Conservation (phyloP, 2,888 invertebrate species). For the Drosophila emarginata region DNA sequence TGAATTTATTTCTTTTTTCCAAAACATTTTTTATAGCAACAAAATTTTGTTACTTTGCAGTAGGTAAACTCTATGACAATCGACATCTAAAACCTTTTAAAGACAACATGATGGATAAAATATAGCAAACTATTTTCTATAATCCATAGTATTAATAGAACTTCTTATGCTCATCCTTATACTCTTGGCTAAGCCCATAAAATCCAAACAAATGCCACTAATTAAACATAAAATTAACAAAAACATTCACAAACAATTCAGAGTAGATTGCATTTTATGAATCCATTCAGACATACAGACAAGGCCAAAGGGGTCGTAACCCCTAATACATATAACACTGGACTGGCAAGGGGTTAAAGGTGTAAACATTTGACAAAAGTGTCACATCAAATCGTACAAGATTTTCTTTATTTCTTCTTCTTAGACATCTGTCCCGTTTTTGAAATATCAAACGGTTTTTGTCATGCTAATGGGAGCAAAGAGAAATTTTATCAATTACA, state of each 20-base stretch:
- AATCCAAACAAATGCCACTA: constrained; percentile 66
- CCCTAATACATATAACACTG: constrained; percentile 52
- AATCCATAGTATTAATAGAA: not conserved
- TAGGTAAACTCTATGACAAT: not conserved
- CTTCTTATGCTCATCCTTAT: constrained; percentile 7
- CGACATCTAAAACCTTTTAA: not conserved
- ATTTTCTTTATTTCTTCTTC: constrained; percentile 43
- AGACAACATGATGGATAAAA: not conserved
- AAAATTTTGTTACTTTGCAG: no score
- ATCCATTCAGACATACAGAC: not conserved
- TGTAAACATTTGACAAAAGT: constrained; percentile 79
- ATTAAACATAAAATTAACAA: constrained; percentile 68
- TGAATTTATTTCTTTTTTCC: no score
- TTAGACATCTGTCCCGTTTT: constrained; percentile 1
- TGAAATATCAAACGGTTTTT: constrained; percentile 19
- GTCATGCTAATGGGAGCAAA: constrained; percentile 49
- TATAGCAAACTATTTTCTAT: not conserved
- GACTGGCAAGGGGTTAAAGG: constrained; percentile 68
- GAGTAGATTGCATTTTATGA: constrained; percentile 42
- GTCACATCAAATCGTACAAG: constrained; percentile 62
- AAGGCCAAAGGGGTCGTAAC: constrained; percentile 28
- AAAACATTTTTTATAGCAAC: no score
- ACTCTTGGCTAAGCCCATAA: constrained; percentile 23
- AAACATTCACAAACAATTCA: constrained; percentile 52
- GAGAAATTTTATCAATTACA: not conserved